phyloP scores from a whole-genome alignment of 1,140 invertebrate genomes.

The Drosophila simulans region DNA sequence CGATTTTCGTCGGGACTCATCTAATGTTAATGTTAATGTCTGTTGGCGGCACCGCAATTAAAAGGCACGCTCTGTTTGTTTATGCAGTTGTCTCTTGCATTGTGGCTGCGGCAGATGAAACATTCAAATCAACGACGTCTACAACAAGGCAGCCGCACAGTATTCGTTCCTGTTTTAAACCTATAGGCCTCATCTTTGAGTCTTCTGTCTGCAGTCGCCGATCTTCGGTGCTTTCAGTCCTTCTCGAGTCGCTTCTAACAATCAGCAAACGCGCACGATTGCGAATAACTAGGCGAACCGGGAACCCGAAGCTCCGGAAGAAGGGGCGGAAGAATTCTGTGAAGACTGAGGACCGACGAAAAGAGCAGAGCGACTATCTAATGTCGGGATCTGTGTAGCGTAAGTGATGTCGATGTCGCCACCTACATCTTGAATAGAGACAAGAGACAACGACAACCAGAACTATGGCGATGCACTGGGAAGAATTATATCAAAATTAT shows the following conservation, averaged over 20 bases:
- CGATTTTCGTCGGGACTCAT: slow-evolving; percentile 31
- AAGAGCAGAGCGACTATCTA: slow-evolving; percentile 57
- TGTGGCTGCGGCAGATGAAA: slow-evolving; percentile 75
- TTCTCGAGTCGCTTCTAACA: slow-evolving; percentile 48
- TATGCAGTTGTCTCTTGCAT: slow-evolving; percentile 32
- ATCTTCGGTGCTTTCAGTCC: background rate
- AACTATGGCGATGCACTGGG: slow-evolving; percentile 15
- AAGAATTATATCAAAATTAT: background rate
- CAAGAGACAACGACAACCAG: slow-evolving; percentile 27
- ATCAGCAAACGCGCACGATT: slow-evolving; percentile 71
- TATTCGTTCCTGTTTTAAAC: slow-evolving; percentile 8
- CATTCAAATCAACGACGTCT: slow-evolving; percentile 76
- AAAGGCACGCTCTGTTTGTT: slow-evolving; percentile 73
- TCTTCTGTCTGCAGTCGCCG: background rate
- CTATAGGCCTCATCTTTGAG: slow-evolving; percentile 12
- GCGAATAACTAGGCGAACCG: slow-evolving; percentile 30
- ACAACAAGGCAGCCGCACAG: slow-evolving; percentile 54
- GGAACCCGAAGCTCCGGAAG: background rate
- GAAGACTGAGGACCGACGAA: slow-evolving; percentile 9
- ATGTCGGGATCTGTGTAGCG: slow-evolving; percentile 72
- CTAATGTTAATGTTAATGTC: slow-evolving; percentile 75
- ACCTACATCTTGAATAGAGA: slow-evolving; percentile 66
- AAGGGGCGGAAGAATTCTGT: slow-evolving; percentile 26
- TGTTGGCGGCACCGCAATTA: slow-evolving; percentile 77
- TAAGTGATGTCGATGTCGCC: slow-evolving; percentile 76